Evolutionary conservation across 2,888 invertebrate species (phyloP).

Genomic region (Drosophila colorata): DNA sequence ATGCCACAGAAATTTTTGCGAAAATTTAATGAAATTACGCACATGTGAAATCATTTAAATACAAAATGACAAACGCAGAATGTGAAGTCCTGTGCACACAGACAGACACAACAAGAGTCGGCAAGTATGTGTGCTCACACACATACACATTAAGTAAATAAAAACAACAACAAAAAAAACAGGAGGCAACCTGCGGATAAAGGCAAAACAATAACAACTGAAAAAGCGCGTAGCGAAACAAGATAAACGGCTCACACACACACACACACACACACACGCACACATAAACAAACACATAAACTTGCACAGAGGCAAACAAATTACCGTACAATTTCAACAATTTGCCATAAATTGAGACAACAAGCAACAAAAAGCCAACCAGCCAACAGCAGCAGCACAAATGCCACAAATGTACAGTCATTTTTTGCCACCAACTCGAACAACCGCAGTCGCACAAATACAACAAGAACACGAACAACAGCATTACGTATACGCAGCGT

Average conservation of each 20-base stretch:
- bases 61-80: slow-evolving; percentile 58
- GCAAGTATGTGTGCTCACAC: neutral
- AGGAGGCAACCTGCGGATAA: slow-evolving; percentile 31
- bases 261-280: slow-evolving; percentile 16
- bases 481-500: slow-evolving; percentile 58
- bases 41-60: slow-evolving; percentile 67
- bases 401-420: slow-evolving; percentile 76
- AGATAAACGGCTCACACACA: slow-evolving; percentile 47
- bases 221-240: slow-evolving; percentile 57
- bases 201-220: slow-evolving; percentile 59
- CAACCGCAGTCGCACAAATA: slow-evolving; percentile 33
- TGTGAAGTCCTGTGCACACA: slow-evolving; percentile 18
- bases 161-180: slow-evolving; percentile 23
- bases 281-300: neutral
- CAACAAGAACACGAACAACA: slow-evolving; percentile 9
- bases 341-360: slow-evolving; percentile 82
- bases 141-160: slow-evolving; percentile 8
- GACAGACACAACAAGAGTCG: slow-evolving; percentile 10
- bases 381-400: slow-evolving; percentile 49
- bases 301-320: slow-evolving; percentile 50
- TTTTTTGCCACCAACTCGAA: slow-evolving; percentile 71
- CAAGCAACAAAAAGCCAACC: slow-evolving; percentile 73
- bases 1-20: slow-evolving; percentile 59
- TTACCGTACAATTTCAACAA: slow-evolving; percentile 76
- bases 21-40: slow-evolving; percentile 69